phyloP scores from a whole-genome alignment of 2,797 vertebrate species.

The Gambusia yucatana region DNA sequence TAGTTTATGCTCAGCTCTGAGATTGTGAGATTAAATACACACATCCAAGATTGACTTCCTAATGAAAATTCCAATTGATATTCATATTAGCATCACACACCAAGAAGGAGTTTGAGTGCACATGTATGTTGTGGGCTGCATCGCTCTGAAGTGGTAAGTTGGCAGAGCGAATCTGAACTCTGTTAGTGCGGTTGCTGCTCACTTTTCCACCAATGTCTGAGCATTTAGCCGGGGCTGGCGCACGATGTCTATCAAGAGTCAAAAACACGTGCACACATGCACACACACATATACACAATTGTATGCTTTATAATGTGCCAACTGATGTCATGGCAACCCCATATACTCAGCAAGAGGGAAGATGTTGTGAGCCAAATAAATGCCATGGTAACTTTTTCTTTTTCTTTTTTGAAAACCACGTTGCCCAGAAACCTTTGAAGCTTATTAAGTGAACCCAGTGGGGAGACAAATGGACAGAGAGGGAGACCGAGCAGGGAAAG shows the following conservation, averaged over 20 bases:
- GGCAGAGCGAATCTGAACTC: constrained; percentile 59
- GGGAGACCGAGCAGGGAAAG: constrained; percentile 35
- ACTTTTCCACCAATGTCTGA: constrained; percentile 69
- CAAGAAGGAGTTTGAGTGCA: constrained; percentile 13
- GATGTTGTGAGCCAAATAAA: constrained; percentile 83
- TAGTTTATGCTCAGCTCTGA: constrained; percentile 34
- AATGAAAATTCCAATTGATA: constrained; percentile 23
- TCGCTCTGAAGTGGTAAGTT: constrained; percentile 47
- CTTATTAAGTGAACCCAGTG: constrained; percentile 85
- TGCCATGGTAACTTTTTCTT: constrained; percentile 84
- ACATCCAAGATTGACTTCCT: constrained; percentile 5
- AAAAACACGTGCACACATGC: constrained; percentile 18
- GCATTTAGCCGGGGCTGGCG: constrained; percentile 74
- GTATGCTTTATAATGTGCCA: constrained; percentile 84
- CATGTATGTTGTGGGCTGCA: constrained; percentile 1
- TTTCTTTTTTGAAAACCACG: constrained; percentile 66
- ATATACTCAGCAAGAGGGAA: constrained; percentile 80
- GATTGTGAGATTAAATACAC: constrained; percentile 36
- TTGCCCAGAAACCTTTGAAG: constrained; percentile 86
- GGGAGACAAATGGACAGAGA: constrained; percentile 73
- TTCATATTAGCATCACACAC: constrained; percentile 9
- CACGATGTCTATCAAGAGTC: constrained; percentile 53
- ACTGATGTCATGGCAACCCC: constrained; percentile 84
- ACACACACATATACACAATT: constrained; percentile 69
- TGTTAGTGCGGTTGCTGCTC: constrained; percentile 49